Conservation (phyloP, 2,113 vertebrate species). For the Balaenoptera acutorostrata region DNA sequence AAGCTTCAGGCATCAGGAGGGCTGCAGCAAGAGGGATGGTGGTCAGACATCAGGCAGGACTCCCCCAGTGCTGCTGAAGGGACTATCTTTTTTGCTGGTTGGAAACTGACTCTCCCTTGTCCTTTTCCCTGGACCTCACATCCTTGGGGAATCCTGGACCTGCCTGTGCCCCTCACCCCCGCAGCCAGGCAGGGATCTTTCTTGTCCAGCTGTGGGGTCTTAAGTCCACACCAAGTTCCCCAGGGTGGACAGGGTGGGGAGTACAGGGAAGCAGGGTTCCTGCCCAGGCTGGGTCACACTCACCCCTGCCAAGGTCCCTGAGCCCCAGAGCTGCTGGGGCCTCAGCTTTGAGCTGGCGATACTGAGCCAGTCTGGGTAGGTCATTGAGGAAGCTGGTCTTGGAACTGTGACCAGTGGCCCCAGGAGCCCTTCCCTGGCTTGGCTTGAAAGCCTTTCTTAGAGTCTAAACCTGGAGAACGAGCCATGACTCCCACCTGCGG, state of each 20-base stretch:
- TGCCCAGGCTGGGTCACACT: background rate
- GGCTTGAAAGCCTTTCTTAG: background rate
- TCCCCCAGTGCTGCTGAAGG: background rate
- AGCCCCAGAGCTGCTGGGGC: background rate
- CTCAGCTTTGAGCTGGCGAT: background rate
- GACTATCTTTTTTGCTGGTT: background rate
- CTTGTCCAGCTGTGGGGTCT: background rate
- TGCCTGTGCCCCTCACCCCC: too few species aligned
- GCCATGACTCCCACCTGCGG: conserved; percentile 37
- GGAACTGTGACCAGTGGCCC: background rate
- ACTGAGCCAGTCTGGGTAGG: background rate
- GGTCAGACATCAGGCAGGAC: background rate
- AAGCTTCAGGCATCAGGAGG: background rate
- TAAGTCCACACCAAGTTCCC: background rate
- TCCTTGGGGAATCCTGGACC: background rate
- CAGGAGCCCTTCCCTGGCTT: background rate
- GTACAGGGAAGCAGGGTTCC: background rate
- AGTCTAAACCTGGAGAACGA: conserved; percentile 54
- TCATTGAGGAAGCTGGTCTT: background rate
- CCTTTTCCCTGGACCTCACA: background rate
- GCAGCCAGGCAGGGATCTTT: background rate
- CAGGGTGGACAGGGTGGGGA: background rate
- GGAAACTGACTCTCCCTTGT: background rate
- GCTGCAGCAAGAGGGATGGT: background rate
- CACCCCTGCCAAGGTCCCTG: background rate